Base-by-base conservation (phyloP, 2,888 invertebrate genomes). In the Rhaphigaster nebulosa region DNA sequence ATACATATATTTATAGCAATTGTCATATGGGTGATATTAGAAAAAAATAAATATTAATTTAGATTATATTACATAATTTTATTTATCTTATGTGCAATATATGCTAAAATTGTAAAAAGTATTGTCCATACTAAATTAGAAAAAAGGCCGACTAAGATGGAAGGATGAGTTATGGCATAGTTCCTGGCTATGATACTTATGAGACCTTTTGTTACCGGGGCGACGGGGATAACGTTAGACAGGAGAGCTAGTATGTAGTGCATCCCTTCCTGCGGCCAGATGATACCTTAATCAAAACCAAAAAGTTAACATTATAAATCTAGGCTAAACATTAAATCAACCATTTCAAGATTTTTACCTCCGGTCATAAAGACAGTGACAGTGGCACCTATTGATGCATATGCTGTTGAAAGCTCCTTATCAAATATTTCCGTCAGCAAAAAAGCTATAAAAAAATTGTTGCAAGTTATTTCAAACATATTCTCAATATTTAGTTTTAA, bases 231-330 rank as follows among this genome's bases (percentile, higher is more conserved):
- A 23, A 84, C 12, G 38, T 80, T 38, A 3, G 50, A 10, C 0
- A 90, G 56, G 15, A 12, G 1, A 5, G 38, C 80, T 15, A 90
- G 41, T 5, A 87, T 41, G 50, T 87, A 84, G 52, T 90, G 80
- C 90, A 90, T 90, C 45, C 90, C 90, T n/a, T 90, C 90, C 54
- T 90, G 76, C 6, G 90, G 90, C 90, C 90, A 90, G n/a, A 84
- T 84, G 18, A 90, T 90, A 12, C 90, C 90, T 90, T 23, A 12
- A 60, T 23, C 34, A 45, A 76, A 88, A 60, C 1, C 13, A 56
- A 88, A 4, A 88, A 41, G 4, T n/a, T n/a, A 20, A 88, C 23
- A 41, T 20, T 56, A 56, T 65, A 6, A n/a, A 38, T 26, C 0
- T 41, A 80, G 41, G 12, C 6, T 20, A 87, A 8, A 45, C 38